Base-by-base conservation (phyloP, 2,888 invertebrate species). In the Lasioglossum figueresi region DNA sequence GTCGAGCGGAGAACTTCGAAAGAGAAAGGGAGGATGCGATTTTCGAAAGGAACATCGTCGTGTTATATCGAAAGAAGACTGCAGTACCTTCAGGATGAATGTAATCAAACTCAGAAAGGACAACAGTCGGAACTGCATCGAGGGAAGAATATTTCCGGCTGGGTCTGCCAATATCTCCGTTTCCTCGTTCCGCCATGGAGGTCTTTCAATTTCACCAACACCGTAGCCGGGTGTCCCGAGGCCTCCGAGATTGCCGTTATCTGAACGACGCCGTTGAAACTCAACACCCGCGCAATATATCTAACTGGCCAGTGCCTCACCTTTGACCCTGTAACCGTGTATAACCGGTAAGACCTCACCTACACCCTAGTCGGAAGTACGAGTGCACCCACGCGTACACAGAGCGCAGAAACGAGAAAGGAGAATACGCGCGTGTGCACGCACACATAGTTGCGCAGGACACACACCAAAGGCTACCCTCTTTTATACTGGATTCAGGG, bases 161-260 rank as follows among this genome's bases (percentile, higher is more conserved):
- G 43, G 63, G n/a, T 66, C 31, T 59, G 59, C 63, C 16, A 23
- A n/a, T 59, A 37, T 68, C 72, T 71, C 40, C 72, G 34, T 52
- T 37, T 68, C 66, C 59, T n/a, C 72, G 34, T 52, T 37, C 72
- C 73, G 10, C 77, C 82, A 80, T 79, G 76, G 78, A 52, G 74
- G 70, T 85, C 82, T 88, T 90, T 90, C 84, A 88, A 89, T 89
- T 89, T 83, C 84, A 75, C 56, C 76, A 72, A 68, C 78, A 68
- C 77, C 78, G 66, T 85, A 80, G 75, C 74, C 23, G 45, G 72
- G 59, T 75, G 59, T 75, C 83, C 72, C 70, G 27, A 76, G 76
- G 84, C 86, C 89, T 90, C 85, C 81, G 84, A 89, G 91, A 90
- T 91, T 89, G 88, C 90, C 87, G 91, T 91, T 91, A 91, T 91